Base-by-base conservation (phyloP, 2,888 invertebrate genomes). In the Eupeodes luniger region DNA sequence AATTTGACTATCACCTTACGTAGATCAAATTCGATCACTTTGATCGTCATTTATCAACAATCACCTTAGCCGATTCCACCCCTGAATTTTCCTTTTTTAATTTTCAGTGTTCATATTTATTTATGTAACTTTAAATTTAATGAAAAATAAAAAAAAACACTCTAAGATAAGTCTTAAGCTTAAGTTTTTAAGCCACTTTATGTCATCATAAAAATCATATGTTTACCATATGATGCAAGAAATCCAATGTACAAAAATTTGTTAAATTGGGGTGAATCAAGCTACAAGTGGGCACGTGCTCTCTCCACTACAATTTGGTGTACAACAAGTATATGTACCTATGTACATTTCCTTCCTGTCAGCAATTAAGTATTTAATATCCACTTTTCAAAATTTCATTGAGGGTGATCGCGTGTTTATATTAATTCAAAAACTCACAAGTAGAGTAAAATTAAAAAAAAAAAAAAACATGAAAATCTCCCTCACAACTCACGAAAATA, bases 351-450 rank as follows among this genome's bases (percentile, higher is more conserved):
- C 86, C 86, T 87, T 87, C 83, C 86, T 83, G 86, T 76, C 86
- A 80, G 86, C 86, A 87, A 87, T 87, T 87, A 87, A 87, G 83
- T 87, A 87, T 87, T 87, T 83, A 87, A 87, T 87, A 83, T 83
- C 76, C 76, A 87, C 86, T 83, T 87, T 83, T 47, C 14, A 76
- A 40, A 70, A 27, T 62, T 67, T 40, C 69, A 64, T 64, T 57
- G 53, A 75, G 80, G 76, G 70, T 59, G 70, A 80, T 83, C 79
- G 55, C 12, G 55, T 10, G 16, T 66, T 27, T 59, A 62, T 69
- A 27, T 27, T 27, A 69, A 67, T 75, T 75, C 53, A 44, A 75
- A 69, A 72, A 74, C 47, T 47, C 59, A 55, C 51, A 61, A 79
- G 53, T 67, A 70, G 53, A 79, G 53, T 67, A 70, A 62, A 55